Percentiles rank a stretch among this genome's conserved stretches.
These are phyloP conservation scores for Spea multiplicata DNA, from an alignment of 2,113 vertebrate species.

Conservation along the genomic window DNA sequence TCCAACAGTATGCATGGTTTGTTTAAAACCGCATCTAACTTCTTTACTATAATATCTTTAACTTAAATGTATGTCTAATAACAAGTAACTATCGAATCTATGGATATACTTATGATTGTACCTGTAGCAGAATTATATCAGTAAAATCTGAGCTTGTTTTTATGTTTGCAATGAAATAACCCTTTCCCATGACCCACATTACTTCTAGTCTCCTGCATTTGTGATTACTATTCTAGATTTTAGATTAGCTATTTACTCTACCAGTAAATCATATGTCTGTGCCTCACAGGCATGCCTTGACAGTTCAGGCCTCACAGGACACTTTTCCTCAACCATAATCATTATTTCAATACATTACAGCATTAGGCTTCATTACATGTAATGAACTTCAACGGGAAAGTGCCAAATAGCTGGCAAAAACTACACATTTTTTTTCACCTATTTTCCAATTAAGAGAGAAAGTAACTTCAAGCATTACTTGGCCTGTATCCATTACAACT, in stretches of 20 bases:
- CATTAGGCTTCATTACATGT: constrained; percentile 47
- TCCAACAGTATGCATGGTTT: too few species aligned
- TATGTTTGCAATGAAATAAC: constrained; percentile 41
- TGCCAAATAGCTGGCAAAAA: constrained; percentile 45
- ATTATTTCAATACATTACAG: constrained; percentile 48
- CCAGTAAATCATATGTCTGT: constrained; percentile 26
- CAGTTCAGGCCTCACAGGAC: constrained; percentile 45
- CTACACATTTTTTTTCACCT: constrained; percentile 39
- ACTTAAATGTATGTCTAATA: too few species aligned
- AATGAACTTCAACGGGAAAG: constrained; percentile 37
- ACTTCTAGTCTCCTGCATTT: constrained; percentile 34
- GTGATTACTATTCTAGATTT: constrained; percentile 48
- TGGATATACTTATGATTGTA: too few species aligned
- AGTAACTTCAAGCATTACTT: constrained; percentile 38
- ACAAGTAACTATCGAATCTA: too few species aligned
- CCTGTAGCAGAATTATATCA: too few species aligned
- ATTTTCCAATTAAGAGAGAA: constrained; percentile 43
- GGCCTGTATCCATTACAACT: background rate
- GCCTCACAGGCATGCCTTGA: constrained; percentile 30
- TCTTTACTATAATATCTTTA: too few species aligned
- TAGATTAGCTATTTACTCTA: constrained; percentile 45
- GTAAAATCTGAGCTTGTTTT: constrained; percentile 15
- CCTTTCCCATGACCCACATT: constrained; percentile 34
- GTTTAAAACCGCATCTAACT: too few species aligned
- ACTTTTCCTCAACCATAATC: constrained; percentile 45